Conservation (phyloP, 2,888 invertebrate species). For the Furcula furcula region DNA sequence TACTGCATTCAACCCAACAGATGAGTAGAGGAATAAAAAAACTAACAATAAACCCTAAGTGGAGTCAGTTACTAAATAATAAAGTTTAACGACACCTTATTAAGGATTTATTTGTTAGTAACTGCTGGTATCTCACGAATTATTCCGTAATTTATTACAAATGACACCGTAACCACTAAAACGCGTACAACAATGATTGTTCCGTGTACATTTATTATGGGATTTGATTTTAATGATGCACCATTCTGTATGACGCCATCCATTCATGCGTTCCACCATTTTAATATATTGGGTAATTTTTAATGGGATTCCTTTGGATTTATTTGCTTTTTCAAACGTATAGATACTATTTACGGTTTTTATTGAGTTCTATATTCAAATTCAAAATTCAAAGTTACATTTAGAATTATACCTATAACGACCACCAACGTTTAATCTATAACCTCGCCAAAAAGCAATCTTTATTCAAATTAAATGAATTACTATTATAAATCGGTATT, state of each 20-base stretch:
- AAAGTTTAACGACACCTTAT: conserved; percentile 75
- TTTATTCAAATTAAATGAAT: too few relatives aligned
- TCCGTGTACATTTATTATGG: conserved; percentile 59
- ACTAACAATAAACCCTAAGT: conserved; percentile 66
- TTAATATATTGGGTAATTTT: conserved; percentile 62
- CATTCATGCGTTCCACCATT: conserved; percentile 39
- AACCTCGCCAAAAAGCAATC: too few relatives aligned
- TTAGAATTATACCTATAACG: conserved; percentile 9
- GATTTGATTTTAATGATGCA: conserved; percentile 69
- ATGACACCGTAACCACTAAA: conserved; percentile 56
- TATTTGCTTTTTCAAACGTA: conserved; percentile 39
- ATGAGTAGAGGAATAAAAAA: conserved; percentile 49
- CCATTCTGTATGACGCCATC: conserved; percentile 32
- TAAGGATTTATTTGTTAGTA: conserved; percentile 77
- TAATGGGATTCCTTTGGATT: conserved; percentile 52
- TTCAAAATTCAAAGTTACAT: conserved; percentile 12
- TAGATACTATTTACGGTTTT: conserved; percentile 21
- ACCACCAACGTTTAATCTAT: conserved; percentile 30
- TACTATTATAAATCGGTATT: too few relatives aligned
- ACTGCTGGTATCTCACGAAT: conserved; percentile 66
- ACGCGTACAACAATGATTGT: conserved; percentile 45
- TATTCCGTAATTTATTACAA: conserved; percentile 79
- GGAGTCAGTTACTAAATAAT: conserved; percentile 72
- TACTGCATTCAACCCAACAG: conserved; percentile 40
- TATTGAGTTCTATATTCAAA: conserved; percentile 14